phyloP scores from a whole-genome alignment of 2,113 vertebrate genomes.

The Heterochromis multidens region DNA sequence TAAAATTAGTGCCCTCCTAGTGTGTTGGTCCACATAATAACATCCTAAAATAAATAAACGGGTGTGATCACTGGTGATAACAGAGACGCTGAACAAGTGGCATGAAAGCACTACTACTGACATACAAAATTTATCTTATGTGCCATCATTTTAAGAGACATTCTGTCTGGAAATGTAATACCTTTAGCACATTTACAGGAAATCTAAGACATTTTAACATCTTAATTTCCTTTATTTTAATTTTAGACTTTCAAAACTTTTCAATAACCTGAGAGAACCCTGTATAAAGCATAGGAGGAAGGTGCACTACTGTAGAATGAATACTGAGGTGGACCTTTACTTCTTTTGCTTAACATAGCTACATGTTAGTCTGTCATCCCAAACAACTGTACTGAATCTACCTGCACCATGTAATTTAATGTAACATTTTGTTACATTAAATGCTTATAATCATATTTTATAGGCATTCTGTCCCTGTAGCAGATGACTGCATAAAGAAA shows the following conservation, averaged over 20 bases:
- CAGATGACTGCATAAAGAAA: neutral
- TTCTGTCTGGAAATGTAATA: neutral
- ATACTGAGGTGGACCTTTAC: too few species aligned
- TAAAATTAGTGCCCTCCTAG: neutral
- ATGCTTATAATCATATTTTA: fast-evolving
- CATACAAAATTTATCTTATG: neutral
- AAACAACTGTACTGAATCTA: neutral
- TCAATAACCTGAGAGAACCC: neutral
- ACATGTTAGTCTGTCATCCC: neutral
- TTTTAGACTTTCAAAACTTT: neutral
- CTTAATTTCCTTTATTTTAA: neutral
- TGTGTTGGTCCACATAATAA: neutral
- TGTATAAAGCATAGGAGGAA: neutral
- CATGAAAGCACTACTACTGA: neutral
- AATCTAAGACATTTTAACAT: neutral
- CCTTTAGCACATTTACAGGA: too few species aligned
- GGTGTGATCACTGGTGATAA: neutral
- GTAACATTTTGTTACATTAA: too few species aligned
- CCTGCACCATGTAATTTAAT: neutral
- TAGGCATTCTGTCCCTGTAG: neutral
- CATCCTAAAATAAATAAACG: neutral
- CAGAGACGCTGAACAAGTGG: neutral
- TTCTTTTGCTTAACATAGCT: neutral
- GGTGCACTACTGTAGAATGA: too few species aligned
- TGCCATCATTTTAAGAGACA: neutral